These are phyloP conservation scores for Macquaria ambigua DNA, from an alignment of 2,113 vertebrate species.

Conservation along the genomic window DNA sequence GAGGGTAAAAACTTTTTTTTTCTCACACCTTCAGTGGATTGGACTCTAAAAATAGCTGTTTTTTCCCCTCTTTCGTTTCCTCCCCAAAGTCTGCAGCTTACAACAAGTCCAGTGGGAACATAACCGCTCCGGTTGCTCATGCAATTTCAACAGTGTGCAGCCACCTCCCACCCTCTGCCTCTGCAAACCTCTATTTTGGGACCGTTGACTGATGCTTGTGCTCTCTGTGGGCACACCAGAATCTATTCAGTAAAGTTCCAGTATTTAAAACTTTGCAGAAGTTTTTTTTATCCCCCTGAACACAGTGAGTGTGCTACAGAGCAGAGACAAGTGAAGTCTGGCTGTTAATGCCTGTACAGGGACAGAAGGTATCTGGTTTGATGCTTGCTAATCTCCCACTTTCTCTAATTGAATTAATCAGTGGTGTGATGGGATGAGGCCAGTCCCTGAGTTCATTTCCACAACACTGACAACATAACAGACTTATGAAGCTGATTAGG, in stretches of 20 bases:
- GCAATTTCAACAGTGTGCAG: slow-evolving; percentile 36
- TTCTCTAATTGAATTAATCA: slow-evolving; percentile 80
- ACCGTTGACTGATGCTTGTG: slow-evolving; percentile 54
- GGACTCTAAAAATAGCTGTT: slow-evolving; percentile 72
- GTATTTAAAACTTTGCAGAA: slow-evolving; percentile 31
- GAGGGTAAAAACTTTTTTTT: slow-evolving; percentile 13
- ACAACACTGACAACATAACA: slow-evolving; percentile 41
- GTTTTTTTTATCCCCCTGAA: background rate
- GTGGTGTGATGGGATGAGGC: slow-evolving; percentile 66
- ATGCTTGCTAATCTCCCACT: slow-evolving; percentile 72
- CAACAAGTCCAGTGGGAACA: slow-evolving; percentile 60
- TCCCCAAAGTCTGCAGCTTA: slow-evolving; percentile 42
- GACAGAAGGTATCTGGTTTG: slow-evolving; percentile 68
- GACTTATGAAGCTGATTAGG: slow-evolving; percentile 36
- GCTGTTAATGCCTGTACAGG: slow-evolving; percentile 29
- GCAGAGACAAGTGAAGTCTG: background rate
- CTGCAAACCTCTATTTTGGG: slow-evolving; percentile 78
- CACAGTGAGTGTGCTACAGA: slow-evolving; percentile 31
- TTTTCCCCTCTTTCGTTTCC: slow-evolving; percentile 42
- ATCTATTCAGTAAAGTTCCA: slow-evolving; percentile 47
- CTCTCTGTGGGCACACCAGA: slow-evolving; percentile 45
- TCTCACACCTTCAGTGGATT: slow-evolving; percentile 46
- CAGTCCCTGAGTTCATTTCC: slow-evolving; percentile 55
- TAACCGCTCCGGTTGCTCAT: slow-evolving; percentile 53
- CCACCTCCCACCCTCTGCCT: slow-evolving; percentile 73